phyloP scores from a whole-genome alignment of 2,888 invertebrate genomes.

The Sympetrum striolatum region DNA sequence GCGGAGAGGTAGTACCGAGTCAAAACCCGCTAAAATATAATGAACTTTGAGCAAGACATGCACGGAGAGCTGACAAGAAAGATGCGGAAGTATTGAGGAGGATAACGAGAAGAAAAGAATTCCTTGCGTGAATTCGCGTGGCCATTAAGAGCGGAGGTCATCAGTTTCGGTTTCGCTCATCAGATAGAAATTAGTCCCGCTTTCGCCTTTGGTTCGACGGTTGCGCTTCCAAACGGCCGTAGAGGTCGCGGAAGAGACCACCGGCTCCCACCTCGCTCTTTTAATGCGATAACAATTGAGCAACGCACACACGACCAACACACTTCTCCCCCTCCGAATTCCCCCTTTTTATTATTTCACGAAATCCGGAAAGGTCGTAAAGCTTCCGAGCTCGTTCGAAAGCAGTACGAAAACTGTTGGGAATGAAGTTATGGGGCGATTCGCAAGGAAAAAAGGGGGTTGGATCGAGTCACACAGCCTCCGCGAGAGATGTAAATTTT shows the following conservation, averaged over 20 bases:
- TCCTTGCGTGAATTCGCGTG: background rate
- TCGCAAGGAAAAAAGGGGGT: background rate
- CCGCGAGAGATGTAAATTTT: constrained; percentile 22
- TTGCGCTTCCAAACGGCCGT: background rate
- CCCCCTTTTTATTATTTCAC: background rate
- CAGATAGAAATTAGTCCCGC: background rate
- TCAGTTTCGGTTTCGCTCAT: background rate
- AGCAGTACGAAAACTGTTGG: constrained; percentile 13
- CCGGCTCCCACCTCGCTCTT: background rate
- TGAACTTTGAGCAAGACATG: background rate
- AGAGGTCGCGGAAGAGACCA: no score
- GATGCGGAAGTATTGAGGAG: background rate
- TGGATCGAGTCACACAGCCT: background rate
- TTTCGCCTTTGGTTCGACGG: background rate
- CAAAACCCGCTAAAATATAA: background rate
- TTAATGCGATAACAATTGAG: background rate
- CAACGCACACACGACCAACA: background rate
- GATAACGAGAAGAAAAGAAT: background rate
- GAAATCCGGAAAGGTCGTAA: background rate
- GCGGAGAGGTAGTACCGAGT: background rate
- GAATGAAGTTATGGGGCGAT: background rate
- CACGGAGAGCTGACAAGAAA: background rate
- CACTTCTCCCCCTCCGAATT: background rate
- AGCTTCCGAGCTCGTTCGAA: background rate
- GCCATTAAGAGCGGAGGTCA: background rate